These are phyloP conservation scores for Dermolepida albohirtum DNA, from an alignment of 2,888 invertebrate genomes.

Conservation along the genomic window DNA sequence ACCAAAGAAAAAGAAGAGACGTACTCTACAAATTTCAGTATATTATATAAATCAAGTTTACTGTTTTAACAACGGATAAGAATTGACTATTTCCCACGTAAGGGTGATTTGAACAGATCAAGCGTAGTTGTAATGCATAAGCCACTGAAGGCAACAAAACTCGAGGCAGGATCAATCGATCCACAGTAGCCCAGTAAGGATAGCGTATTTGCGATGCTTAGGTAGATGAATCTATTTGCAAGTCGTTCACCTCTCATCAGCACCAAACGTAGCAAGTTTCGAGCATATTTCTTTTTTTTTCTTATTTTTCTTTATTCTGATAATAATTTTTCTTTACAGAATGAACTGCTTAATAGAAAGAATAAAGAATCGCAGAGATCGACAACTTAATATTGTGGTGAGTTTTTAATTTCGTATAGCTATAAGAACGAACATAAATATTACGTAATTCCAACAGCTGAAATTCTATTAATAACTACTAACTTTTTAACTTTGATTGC, in stretches of 20 bases:
- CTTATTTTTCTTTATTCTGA: neutral
- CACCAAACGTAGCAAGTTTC: neutral
- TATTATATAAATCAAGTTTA: slow-evolving; percentile 33
- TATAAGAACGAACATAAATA: no score
- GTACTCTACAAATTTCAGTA: neutral
- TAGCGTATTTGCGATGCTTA: slow-evolving; percentile 7
- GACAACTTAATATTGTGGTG: no score
- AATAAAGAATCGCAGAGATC: no score
- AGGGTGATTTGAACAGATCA: slow-evolving; percentile 30
- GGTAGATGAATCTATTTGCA: slow-evolving; percentile 24
- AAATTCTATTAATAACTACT: no score
- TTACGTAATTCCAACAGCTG: no score
- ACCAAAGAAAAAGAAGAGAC: neutral
- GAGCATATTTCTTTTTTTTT: neutral
- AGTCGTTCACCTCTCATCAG: slow-evolving; percentile 19
- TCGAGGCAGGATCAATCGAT: slow-evolving; percentile 24
- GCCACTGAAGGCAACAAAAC: slow-evolving; percentile 28
- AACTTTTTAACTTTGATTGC: no score
- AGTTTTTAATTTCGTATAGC: no score
- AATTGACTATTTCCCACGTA: slow-evolving; percentile 33
- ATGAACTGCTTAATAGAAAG: no score
- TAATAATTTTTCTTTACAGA: no score
- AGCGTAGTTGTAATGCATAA: slow-evolving; percentile 26
- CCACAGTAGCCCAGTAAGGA: slow-evolving; percentile 7
- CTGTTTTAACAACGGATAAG: slow-evolving; percentile 31